Base-by-base conservation (phyloP, 2,797 vertebrate species). In the Epinephelus awoara region DNA sequence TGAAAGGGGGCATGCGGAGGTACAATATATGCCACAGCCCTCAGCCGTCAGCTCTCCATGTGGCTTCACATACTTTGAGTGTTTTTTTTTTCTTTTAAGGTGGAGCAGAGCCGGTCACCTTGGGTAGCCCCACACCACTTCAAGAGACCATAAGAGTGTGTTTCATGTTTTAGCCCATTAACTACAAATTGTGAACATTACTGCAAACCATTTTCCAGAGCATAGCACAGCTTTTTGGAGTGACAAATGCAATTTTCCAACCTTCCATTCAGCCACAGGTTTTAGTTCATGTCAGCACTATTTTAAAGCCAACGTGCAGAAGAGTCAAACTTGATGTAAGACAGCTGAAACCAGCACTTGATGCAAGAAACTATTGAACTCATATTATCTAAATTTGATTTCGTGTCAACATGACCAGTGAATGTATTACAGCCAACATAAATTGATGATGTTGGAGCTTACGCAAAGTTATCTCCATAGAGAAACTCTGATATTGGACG, bases 1-100 rank as follows among this genome's bases (percentile, higher is more conserved):
- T 67, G 88, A 92, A 90, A 88, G 82, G 58, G 83, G 92, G 88
- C 87, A 84, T 91, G 87, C 65, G 73, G 88, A 82, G 82, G 79
- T 88, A 86, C 88, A 72, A 50, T 88, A 72, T 55, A 67, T 71
- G 86, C 82, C 69, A 58, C 55, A 34, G 69, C 68, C 51, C 66
- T 83, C 59, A 52, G 77, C 77, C 61, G 6, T 66, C 83, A 63
- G 38, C 71, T 58, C 70, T 85, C 63, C 23, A 3, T 73, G 78
- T 57, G 76, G 73, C 61, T 79, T 29, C 67, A 59, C 65, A 68
- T 55, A 52, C 64, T 74, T 51, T 0, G 23, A 65, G 50, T 59
- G 25, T n/a, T 75, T 65, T 67, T 62, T 69, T 64, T 42, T 11
- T 40, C 10, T 40, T 42, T 67, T 40, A 40, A 52, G 67, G 59